A percentile compares a stretch with the other conserved stretches of the same genome.
Evolutionary conservation across 2,113 vertebrate species (phyloP).

Genomic region (Ictalurus furcatus): DNA sequence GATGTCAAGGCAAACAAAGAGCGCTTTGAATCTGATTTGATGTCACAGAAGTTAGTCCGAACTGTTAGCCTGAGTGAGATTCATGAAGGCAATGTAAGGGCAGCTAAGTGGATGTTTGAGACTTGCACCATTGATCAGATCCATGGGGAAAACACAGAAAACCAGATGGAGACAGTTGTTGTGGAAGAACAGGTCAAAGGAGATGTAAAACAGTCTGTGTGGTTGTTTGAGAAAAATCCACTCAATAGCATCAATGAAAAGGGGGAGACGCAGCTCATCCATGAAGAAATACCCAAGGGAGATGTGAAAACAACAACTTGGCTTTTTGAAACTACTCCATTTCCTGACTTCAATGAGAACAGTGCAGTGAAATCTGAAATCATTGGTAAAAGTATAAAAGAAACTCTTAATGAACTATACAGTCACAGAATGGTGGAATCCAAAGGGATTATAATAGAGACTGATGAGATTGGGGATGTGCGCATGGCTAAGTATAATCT

Average conservation of each 20-base stretch:
- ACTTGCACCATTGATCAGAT: slow-evolving; percentile 85
- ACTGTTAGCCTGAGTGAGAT: slow-evolving; percentile 88
- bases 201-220: slow-evolving; percentile 85
- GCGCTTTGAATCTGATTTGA: slow-evolving; percentile 79
- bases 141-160: slow-evolving; percentile 78
- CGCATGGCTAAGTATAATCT: slow-evolving; percentile 91
- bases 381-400: slow-evolving; percentile 84
- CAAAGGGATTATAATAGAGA: slow-evolving; percentile 85
- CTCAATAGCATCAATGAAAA: slow-evolving; percentile 82
- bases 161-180: slow-evolving; percentile 78
- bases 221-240: slow-evolving; percentile 89
- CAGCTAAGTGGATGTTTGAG: slow-evolving; percentile 90
- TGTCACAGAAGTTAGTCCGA: slow-evolving; percentile 68
- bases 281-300: slow-evolving; percentile 80
- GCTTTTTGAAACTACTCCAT: slow-evolving; percentile 91
- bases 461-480: slow-evolving; percentile 87
- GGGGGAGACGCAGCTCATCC: slow-evolving; percentile 65
- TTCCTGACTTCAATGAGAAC: slow-evolving; percentile 82
- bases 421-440: slow-evolving; percentile 82
- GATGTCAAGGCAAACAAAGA: slow-evolving; percentile 80
- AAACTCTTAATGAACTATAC: slow-evolving; percentile 85
- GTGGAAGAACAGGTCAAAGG: slow-evolving; percentile 82
- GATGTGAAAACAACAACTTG: slow-evolving; percentile 88
- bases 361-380: slow-evolving; percentile 80
- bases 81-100: slow-evolving; percentile 85